Evolutionary conservation across 1,140 invertebrate species (phyloP), one percentile per base, ranked within the genome.

Genomic region (Rhyzopertha dominica): DNA sequence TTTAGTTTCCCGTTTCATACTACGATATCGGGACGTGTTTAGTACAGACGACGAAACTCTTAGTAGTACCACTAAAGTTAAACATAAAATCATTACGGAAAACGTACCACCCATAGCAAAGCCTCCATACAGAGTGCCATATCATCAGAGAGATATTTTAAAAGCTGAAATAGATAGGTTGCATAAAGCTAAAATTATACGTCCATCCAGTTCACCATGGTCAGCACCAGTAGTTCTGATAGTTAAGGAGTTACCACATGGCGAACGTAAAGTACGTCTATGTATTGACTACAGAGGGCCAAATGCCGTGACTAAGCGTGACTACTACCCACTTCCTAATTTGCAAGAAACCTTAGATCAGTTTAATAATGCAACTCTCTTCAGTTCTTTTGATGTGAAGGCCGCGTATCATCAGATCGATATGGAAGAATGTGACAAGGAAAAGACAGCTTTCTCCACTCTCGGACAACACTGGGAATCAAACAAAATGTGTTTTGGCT

Each of bases 271-370:
- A 28, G 17, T 41, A 5, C 14, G 39, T 14, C 28, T 41, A 28
- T 41, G 26, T 29, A 41, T 41, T 29, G 39, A 41, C 31, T 41
- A 41, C 20, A 26, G 39, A 18, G 14, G 25, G 9, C 39, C 31
- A 5, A 41, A 41, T 16, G 31, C 4, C 16, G 40, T 31, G 5
- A 42, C 25, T 12, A 30, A 42, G 22, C 30, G 19, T 22, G 25
- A 42, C 19, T 42, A 42, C 16, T 41, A 41, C 14, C 39, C 40
- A 4, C 9, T 42, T 9, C 26, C 40, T 5, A 42, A 42, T 30
- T 31, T 42, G 14, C 7, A 17, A 5, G n/a, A n/a, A n/a, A n/a
- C n/a, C n/a, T n/a, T n/a, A n/a, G n/a, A n/a, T n/a, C n/a, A n/a
- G n/a, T n/a, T n/a, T n/a, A n/a, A n/a, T n/a, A n/a, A n/a, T n/a